phyloP scores from a whole-genome alignment of 2,797 vertebrate species.

The Gymnodraco acuticeps region DNA sequence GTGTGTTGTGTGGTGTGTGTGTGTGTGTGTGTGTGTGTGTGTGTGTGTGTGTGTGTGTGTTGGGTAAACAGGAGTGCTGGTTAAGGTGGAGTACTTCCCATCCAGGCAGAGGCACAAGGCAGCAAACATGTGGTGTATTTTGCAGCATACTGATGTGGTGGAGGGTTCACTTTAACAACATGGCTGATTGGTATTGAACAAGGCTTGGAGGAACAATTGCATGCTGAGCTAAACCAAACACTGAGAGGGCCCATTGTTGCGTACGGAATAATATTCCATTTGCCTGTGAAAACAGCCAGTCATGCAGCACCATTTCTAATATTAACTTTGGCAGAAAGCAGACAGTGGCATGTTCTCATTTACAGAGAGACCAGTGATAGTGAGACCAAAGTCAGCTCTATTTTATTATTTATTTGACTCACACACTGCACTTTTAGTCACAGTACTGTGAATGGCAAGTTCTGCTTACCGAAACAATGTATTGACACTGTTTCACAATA shows the following conservation, averaged over 20 bases:
- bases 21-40: too few relatives aligned
- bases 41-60: too few relatives aligned
- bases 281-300: constrained; percentile 32
- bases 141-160: constrained; percentile 55
- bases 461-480: too few relatives aligned
- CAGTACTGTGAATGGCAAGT: too few relatives aligned
- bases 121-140: constrained; percentile 29
- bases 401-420: too few relatives aligned
- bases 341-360: constrained; percentile 4
- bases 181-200: constrained; percentile 54
- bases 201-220: constrained; percentile 48
- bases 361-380: constrained; percentile 3
- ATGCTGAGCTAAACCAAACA: constrained; percentile 45
- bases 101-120: constrained; percentile 16
- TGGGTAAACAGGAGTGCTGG: constrained; percentile 48
- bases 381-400: background rate
- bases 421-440: too few relatives aligned
- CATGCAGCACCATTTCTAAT: constrained; percentile 26
- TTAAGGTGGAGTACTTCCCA: constrained; percentile 36
- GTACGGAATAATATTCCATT: constrained; percentile 33
- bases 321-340: constrained; percentile 24
- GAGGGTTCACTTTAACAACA: constrained; percentile 56
- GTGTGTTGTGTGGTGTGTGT: too few relatives aligned
- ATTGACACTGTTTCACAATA: too few relatives aligned
- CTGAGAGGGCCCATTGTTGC: constrained; percentile 16